Conservation (phyloP, 2,888 invertebrate species). For the Drosophila recens region DNA sequence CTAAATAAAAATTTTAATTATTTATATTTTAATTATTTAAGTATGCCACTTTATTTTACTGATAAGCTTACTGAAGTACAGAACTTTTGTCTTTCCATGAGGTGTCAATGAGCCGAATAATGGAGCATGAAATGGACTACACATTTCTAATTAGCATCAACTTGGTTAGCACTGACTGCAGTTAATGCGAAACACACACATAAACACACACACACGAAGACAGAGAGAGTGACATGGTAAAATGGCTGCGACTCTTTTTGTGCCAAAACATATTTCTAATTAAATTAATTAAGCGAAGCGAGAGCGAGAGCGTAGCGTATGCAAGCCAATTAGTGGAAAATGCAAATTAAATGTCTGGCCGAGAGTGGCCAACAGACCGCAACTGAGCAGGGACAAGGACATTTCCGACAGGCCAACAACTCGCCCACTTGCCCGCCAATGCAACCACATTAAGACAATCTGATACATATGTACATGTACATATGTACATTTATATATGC, state of each 20-base stretch:
- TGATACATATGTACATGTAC: not conserved
- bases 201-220: not conserved
- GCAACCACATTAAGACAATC: conserved; percentile 31
- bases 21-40: not conserved
- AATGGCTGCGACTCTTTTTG: conserved; percentile 52
- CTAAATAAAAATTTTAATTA: too few relatives aligned
- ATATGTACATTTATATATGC: not conserved
- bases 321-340: conserved; percentile 79
- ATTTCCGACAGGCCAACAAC: conserved; percentile 1
- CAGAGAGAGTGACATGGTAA: conserved; percentile 18
- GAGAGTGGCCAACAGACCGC: conserved; percentile 50
- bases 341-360: conserved; percentile 78
- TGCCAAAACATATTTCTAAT: conserved; percentile 73
- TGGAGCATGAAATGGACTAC: conserved; percentile 31
- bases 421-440: conserved; percentile 8
- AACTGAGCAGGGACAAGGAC: conserved; percentile 23
- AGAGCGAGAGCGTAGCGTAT: conserved; percentile 68
- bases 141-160: conserved; percentile 47
- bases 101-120: conserved; percentile 21
- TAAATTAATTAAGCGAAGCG: conserved; percentile 77
- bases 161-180: conserved; percentile 13
- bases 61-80: not conserved
- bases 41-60: not conserved
- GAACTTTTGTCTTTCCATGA: not conserved
- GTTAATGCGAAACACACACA: not conserved